Evolutionary conservation across 2,113 vertebrate species (phyloP).

Genomic region (Cardinalis cardinalis): DNA sequence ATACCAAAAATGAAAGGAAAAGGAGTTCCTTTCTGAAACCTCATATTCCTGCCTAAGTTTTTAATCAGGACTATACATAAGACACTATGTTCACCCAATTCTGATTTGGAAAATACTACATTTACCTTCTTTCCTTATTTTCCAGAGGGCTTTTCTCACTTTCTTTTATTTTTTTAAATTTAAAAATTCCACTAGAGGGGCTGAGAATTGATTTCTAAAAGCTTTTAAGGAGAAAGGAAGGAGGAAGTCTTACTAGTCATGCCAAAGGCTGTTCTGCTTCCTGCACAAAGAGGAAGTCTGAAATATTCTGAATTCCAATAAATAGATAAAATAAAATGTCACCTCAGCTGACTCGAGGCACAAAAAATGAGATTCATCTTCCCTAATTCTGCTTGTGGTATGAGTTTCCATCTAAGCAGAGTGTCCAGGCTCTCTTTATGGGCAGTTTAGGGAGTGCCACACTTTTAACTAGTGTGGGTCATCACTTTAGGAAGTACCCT

Average conservation of each 20-base stretch:
- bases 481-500: not conserved
- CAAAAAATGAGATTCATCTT: not conserved
- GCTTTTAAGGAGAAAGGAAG: not conserved
- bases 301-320: slow-evolving; percentile 32
- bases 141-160: not conserved
- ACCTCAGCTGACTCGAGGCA: not conserved
- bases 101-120: not conserved
- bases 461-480: not conserved
- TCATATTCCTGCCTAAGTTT: not conserved
- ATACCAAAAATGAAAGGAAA: slow-evolving; percentile 15
- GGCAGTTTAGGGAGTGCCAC: not conserved
- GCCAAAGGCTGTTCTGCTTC: not conserved
- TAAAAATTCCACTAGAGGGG: not conserved
- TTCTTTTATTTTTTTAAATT: not conserved
- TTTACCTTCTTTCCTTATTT: not conserved
- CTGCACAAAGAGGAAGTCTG: slow-evolving; percentile 33
- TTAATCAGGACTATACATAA: not conserved
- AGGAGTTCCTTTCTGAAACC: not conserved
- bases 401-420: not conserved
- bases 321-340: not conserved
- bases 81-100: not conserved
- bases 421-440: not conserved
- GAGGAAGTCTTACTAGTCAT: not conserved
- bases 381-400: not conserved
- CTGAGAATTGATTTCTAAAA: not conserved